Conservation (phyloP, 2,113 vertebrate genomes). For the Lipotes vexillifer region DNA sequence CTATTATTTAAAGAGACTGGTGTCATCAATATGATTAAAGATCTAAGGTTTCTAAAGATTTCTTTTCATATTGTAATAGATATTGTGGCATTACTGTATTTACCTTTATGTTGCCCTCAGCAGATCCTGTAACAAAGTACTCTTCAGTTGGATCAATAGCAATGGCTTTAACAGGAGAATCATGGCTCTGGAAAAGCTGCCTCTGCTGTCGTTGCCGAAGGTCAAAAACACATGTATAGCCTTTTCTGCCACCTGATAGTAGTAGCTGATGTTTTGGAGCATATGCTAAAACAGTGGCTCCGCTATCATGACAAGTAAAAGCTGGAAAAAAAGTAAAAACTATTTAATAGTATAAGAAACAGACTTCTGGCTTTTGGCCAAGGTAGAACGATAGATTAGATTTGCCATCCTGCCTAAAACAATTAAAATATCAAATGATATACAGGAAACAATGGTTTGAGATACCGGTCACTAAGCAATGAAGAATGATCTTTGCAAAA, state of each 20-base stretch:
- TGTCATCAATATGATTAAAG: neutral
- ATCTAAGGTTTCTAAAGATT: neutral
- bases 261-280: conserved; percentile 94
- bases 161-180: conserved; percentile 96
- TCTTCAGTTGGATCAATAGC: conserved; percentile 92
- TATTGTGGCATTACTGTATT: neutral
- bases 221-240: conserved; percentile 93
- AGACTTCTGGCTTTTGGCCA: neutral
- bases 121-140: conserved; percentile 96
- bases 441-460: neutral
- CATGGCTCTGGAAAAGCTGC: conserved; percentile 95
- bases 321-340: conserved; percentile 79
- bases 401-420: neutral
- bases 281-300: conserved; percentile 93
- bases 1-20: conserved; percentile 21
- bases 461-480: neutral
- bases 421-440: conserved; percentile 11
- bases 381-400: neutral
- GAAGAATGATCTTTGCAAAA: neutral
- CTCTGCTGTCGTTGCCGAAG: conserved; percentile 88
- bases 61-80: neutral
- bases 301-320: conserved; percentile 94
- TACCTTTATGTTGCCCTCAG: conserved; percentile 99
- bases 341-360: neutral
- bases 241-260: conserved; percentile 94